Evolutionary conservation across 2,888 invertebrate genomes (phyloP).

Genomic region (Drosophila diplacantha): DNA sequence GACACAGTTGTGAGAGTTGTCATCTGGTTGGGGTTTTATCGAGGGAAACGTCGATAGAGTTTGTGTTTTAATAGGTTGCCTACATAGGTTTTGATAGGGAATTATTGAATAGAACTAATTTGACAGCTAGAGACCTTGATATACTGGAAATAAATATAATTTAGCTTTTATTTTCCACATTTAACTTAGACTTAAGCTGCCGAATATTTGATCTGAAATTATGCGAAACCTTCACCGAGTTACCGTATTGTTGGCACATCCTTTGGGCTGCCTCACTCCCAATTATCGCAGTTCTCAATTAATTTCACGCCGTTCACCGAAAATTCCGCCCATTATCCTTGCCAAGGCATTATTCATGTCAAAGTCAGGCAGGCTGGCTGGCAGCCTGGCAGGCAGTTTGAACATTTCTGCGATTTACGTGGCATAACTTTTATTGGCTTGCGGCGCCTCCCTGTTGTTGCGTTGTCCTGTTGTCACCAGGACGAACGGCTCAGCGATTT

Average conservation of each 20-base stretch:
- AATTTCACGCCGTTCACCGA: conserved; percentile 48
- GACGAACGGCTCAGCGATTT: conserved; percentile 9
- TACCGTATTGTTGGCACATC: conserved; percentile 8
- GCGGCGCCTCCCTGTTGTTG: conserved; percentile 56
- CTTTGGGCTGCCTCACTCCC: conserved; percentile 1
- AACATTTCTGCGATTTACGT: conserved; percentile 54
- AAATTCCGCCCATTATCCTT: conserved; percentile 36
- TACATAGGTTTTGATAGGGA: background rate
- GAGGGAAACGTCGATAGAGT: background rate
- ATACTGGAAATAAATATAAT: too few relatives aligned
- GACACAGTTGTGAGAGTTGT: background rate
- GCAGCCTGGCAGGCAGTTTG: conserved; percentile 36
- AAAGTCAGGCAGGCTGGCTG: conserved; percentile 34
- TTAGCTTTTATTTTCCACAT: too few relatives aligned
- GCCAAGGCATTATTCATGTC: conserved; percentile 52
- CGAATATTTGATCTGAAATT: background rate
- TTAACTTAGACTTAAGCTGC: background rate
- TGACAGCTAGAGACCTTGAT: background rate
- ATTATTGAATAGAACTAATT: background rate
- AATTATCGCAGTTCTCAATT: conserved; percentile 46
- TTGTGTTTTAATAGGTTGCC: background rate
- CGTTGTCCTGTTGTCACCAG: conserved; percentile 38
- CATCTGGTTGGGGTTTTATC: background rate
- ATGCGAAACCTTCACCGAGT: background rate
- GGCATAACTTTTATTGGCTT: conserved; percentile 64